Conservation (phyloP, 2,888 invertebrate genomes). For the Bedellia somnulentella region DNA sequence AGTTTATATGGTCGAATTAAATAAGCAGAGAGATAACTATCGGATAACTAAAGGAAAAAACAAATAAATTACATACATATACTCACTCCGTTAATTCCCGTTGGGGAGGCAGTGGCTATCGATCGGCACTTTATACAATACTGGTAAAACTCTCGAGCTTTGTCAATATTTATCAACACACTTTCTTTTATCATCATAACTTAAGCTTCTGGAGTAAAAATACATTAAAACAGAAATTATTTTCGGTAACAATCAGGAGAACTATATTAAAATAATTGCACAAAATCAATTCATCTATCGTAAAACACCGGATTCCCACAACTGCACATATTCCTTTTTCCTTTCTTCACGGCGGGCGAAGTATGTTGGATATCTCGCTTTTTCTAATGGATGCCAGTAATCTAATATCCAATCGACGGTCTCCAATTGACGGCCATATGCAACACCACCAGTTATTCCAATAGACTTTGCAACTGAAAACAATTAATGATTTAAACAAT, state of each 20-base stretch:
- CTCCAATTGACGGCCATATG: conserved; percentile 67
- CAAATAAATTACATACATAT: no score
- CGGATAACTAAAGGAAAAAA: no score
- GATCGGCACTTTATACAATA: no score
- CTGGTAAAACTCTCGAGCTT: no score
- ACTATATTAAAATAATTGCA: no score
- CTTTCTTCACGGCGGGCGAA: conserved; percentile 83
- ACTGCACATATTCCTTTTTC: conserved; percentile 79
- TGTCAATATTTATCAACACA: no score
- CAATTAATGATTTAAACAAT: not conserved
- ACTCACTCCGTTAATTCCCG: no score
- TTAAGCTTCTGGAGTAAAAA: not conserved
- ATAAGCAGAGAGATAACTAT: no score
- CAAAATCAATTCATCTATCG: no score
- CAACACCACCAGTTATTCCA: conserved; percentile 74
- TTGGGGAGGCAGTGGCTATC: no score
- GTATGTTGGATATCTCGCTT: conserved; percentile 89
- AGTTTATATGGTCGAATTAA: no score
- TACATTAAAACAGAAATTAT: conserved; percentile 1
- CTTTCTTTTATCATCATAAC: not conserved
- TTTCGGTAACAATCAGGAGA: no score
- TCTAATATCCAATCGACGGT: conserved; percentile 86
- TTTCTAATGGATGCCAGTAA: conserved; percentile 92
- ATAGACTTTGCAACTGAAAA: conserved; percentile 59
- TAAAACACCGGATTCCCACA: conserved; percentile 71